phyloP scores from a whole-genome alignment of 2,888 invertebrate genomes.

The Ligdia adustata region DNA sequence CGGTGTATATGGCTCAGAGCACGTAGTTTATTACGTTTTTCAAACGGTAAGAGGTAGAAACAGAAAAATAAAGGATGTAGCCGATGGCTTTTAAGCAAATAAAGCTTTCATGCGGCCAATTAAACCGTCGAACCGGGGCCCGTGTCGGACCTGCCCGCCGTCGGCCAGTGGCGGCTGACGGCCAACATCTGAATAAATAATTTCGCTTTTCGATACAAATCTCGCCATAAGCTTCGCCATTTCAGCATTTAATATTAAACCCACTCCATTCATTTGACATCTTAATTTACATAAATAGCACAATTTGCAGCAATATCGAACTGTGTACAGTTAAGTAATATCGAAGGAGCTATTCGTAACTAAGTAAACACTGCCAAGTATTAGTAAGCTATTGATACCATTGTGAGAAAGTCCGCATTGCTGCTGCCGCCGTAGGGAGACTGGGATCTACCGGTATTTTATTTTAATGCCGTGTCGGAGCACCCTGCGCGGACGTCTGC shows the following conservation, averaged over 20 bases:
- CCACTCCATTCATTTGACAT: conserved; percentile 23
- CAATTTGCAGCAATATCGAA: neutral
- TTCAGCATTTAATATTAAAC: conserved; percentile 31
- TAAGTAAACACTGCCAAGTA: conserved; percentile 8
- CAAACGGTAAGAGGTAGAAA: conserved; percentile 18
- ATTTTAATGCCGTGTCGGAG: conserved; percentile 66
- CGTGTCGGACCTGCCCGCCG: too few species aligned
- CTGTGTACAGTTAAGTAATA: conserved; percentile 1
- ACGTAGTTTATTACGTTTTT: conserved; percentile 19
- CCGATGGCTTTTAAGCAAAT: conserved; percentile 46
- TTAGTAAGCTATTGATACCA: conserved; percentile 16
- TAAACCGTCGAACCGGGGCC: conserved; percentile 45
- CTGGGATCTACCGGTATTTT: conserved; percentile 49
- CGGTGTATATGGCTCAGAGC: conserved; percentile 15
- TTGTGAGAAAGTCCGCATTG: conserved; percentile 4
- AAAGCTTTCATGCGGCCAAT: conserved; percentile 56
- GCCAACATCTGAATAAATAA: conserved; percentile 50
- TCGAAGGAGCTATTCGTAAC: neutral
- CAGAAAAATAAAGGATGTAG: conserved; percentile 30
- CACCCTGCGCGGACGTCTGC: conserved; percentile 53
- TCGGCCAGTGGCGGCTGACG: conserved; percentile 37
- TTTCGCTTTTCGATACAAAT: conserved; percentile 37
- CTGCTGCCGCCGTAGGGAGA: conserved; percentile 8
- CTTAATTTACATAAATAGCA: conserved; percentile 5
- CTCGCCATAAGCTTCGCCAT: conserved; percentile 26